Conservation (phyloP, 2,113 vertebrate genomes). For the Amphiprion ocellaris region DNA sequence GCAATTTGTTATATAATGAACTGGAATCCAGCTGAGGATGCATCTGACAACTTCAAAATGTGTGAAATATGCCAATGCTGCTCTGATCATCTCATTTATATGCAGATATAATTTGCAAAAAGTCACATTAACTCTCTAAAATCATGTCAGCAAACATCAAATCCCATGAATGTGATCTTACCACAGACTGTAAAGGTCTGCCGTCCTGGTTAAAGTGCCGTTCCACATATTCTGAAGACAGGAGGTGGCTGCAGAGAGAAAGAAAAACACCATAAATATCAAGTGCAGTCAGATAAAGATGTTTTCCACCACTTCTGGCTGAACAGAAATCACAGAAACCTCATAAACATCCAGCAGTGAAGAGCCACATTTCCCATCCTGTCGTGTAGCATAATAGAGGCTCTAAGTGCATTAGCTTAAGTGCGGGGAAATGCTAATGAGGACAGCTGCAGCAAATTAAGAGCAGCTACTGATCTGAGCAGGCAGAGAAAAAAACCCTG, state of each 20-base stretch:
- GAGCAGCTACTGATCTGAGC: constrained; percentile 31
- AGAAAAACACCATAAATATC: constrained; percentile 5
- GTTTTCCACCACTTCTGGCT: background rate
- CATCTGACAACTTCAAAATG: constrained; percentile 12
- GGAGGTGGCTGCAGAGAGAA: constrained; percentile 87
- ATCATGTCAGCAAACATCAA: constrained; percentile 10
- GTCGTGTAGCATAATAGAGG: constrained; percentile 56
- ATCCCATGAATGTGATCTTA: constrained; percentile 74
- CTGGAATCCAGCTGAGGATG: background rate
- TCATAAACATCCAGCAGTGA: constrained; percentile 30
- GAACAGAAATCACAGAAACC: constrained; percentile 9
- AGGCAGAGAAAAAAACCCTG: background rate
- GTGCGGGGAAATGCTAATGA: constrained; percentile 64
- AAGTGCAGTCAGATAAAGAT: background rate
- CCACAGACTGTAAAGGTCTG: constrained; percentile 83
- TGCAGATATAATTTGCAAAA: constrained; percentile 2
- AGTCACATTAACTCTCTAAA: constrained; percentile 21
- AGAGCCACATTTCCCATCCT: constrained; percentile 45
- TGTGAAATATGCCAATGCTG: background rate
- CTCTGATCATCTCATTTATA: constrained; percentile 43
- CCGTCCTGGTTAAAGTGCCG: constrained; percentile 86
- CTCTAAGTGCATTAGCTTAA: constrained; percentile 54
- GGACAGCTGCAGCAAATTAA: constrained; percentile 65
- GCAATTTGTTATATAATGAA: background rate
- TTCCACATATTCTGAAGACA: constrained; percentile 92